Evolutionary conservation across 2,113 vertebrate species (phyloP).

Genomic region (Taurulus bubalis): DNA sequence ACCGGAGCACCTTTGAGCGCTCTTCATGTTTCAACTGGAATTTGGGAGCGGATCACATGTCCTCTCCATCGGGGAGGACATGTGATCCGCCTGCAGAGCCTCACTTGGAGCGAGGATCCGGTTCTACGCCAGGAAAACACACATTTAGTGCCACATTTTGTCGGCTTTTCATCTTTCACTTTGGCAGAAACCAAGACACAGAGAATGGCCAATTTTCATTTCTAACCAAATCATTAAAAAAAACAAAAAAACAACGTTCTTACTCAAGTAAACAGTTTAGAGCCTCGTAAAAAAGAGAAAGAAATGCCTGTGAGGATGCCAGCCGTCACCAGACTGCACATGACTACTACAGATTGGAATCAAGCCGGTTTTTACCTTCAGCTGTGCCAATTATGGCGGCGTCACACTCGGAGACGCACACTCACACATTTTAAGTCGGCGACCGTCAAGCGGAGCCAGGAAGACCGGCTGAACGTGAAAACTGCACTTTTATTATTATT

Average conservation of each 20-base stretch:
- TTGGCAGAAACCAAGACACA: neutral
- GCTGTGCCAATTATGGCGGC: constrained; percentile 25
- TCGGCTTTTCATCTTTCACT: neutral
- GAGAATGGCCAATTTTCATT: neutral
- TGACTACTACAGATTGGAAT: constrained; percentile 28
- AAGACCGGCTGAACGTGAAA: neutral
- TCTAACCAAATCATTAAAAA: neutral
- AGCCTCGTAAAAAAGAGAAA: neutral
- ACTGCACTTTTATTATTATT: neutral
- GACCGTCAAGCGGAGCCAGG: neutral
- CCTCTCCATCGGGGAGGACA: neutral
- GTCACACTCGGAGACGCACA: constrained; percentile 27
- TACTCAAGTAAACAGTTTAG: neutral
- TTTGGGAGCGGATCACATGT: constrained; percentile 14
- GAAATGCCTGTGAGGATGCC: neutral
- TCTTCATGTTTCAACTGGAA: neutral
- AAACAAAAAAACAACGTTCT: neutral
- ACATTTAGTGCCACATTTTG: constrained; percentile 22
- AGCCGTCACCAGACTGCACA: constrained; percentile 22
- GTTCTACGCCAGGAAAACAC: neutral
- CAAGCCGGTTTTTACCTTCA: constrained; percentile 23
- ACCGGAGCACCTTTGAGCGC: no score
- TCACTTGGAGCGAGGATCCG: neutral
- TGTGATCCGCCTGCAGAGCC: neutral
- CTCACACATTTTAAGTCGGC: neutral